A percentile compares a stretch with the other conserved stretches of the same genome.
Evolutionary conservation across 2,113 vertebrate species (phyloP).

Genomic region (Artemisiospiza belli): DNA sequence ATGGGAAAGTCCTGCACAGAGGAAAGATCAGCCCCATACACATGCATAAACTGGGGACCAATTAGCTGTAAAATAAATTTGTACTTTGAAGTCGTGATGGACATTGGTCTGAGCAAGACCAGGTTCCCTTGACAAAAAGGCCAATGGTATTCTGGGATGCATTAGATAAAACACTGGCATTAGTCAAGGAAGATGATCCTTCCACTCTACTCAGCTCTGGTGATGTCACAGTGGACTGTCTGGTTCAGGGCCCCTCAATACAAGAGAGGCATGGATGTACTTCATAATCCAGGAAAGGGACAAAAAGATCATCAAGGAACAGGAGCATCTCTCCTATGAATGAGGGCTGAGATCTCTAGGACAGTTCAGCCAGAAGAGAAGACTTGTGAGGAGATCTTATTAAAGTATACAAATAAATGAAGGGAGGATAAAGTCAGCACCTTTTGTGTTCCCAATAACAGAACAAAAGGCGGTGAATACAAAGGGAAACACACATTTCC

Average conservation of each 20-base stretch:
- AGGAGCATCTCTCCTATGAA: background rate
- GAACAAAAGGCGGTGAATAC: background rate
- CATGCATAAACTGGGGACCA: accelerated
- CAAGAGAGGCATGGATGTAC: background rate
- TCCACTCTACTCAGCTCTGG: background rate
- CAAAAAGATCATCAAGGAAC: background rate
- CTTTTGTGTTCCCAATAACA: background rate
- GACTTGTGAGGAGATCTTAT: background rate
- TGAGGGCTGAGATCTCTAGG: background rate
- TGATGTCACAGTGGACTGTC: background rate
- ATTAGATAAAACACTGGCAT: background rate
- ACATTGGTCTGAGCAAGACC: background rate
- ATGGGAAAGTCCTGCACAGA: background rate
- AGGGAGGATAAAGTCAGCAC: background rate
- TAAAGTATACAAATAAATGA: background rate
- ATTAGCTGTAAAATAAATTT: background rate
- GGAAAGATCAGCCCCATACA: background rate
- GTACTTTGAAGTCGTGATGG: background rate
- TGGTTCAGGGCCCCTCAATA: background rate
- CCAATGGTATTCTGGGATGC: background rate
- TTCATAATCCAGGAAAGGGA: background rate
- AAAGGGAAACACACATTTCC: background rate
- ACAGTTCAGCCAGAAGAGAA: background rate
- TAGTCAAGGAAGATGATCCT: background rate
- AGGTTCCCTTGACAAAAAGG: background rate